Evolutionary conservation across 2,113 vertebrate species (phyloP).

Genomic region (Petromus typicus): DNA sequence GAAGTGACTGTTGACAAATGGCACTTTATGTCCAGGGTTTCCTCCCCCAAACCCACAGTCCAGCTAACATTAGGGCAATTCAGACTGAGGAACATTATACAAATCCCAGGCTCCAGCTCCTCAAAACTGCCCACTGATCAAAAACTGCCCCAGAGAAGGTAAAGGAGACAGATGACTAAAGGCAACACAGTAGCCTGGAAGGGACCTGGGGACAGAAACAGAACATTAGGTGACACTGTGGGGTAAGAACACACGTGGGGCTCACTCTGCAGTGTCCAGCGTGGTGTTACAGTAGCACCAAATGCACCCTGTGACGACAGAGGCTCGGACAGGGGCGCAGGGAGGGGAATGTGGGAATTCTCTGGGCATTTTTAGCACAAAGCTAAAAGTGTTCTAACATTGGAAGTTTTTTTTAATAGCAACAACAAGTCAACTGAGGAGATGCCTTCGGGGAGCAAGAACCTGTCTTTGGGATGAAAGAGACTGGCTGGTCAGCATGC

Average conservation of each 20-base stretch:
- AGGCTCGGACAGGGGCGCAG: neutral
- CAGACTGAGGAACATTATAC: neutral
- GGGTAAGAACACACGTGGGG: neutral
- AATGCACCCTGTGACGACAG: neutral
- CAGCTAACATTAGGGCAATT: neutral
- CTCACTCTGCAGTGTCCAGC: neutral
- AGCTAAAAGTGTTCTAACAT: neutral
- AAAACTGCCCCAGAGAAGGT: neutral
- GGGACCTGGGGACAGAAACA: neutral
- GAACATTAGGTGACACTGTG: neutral
- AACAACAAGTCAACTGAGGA: neutral
- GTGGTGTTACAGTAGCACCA: neutral
- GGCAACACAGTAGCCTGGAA: neutral
- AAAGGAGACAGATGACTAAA: neutral
- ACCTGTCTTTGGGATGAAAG: too few species aligned
- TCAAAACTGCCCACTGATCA: neutral
- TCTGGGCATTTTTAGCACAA: neutral
- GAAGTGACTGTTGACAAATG: neutral
- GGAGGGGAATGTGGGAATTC: accelerated
- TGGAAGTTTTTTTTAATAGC: neutral
- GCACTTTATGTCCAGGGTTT: neutral
- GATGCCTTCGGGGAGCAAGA: neutral
- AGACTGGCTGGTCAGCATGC: neutral
- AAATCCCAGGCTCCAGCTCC: neutral
- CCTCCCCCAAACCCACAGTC: neutral